Percentiles rank a stretch among this genome's conserved stretches.
Conservation (phyloP, 2,888 invertebrate species). For the Villa cingulata region DNA sequence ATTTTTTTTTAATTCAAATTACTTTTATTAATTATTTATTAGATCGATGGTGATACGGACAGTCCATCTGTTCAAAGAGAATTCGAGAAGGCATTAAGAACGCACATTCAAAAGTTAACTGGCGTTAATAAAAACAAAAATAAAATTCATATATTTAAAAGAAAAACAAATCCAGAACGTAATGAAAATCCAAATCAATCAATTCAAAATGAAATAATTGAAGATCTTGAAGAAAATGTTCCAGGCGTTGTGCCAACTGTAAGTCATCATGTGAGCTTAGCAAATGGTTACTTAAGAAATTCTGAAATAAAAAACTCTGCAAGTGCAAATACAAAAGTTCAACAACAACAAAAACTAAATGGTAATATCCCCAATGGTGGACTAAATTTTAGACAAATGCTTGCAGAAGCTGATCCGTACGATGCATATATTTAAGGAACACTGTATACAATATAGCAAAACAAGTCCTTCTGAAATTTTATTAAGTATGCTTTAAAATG, state of each 20-base stretch:
- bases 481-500: too few species aligned
- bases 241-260: constrained; percentile 36
- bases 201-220: constrained; percentile 25
- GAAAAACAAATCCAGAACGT: constrained; percentile 31
- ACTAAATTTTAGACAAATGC: constrained; percentile 29
- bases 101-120: constrained; percentile 51
- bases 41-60: constrained; percentile 82
- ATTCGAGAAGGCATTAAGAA: constrained; percentile 54
- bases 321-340: not conserved
- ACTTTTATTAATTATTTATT: too few species aligned
- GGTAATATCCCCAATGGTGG: constrained; percentile 19
- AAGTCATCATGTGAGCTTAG: constrained; percentile 35
- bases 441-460: too few species aligned
- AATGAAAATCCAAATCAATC: constrained; percentile 24
- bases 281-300: constrained; percentile 33
- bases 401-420: constrained; percentile 31
- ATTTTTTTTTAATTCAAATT: too few species aligned
- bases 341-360: constrained; percentile 8
- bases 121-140: too few species aligned
- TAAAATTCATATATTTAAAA: constrained; percentile 12
- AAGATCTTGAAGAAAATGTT: constrained; percentile 33
- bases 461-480: too few species aligned
- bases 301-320: constrained; percentile 7
- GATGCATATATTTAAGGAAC: constrained; percentile 12
- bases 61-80: constrained; percentile 62